Base-by-base conservation (phyloP, 2,113 vertebrate genomes). In the Caretta caretta region DNA sequence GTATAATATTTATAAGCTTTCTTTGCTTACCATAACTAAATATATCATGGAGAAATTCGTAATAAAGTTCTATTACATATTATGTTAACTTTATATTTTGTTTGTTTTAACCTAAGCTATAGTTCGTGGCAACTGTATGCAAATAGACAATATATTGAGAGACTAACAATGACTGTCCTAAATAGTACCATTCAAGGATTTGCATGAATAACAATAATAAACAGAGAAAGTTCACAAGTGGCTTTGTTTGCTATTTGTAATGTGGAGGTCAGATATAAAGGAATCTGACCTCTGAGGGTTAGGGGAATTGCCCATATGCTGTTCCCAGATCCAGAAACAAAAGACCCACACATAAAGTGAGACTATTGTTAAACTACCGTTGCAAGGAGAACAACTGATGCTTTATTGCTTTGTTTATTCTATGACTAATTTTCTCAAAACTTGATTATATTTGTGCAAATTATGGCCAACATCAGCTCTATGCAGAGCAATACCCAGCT, bases 351-450 rank as follows among this genome's bases (percentile, higher is more conserved):
- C 95, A 92, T 84, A 48, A 92, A 94, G 91, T 88, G 80, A 92
- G 96, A 93, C 96, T 96, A 90, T 97, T 94, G 94, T 96, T 93
- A 97, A 97, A 96, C 54, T 1, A 1, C 92, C 90, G 90, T 91
- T 91, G 93, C 89, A 93, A 12, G 80, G 91, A 92, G 94, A 98
- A 96, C 91, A 96, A 56, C 92, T 78, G 81, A 57, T 91, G 80
- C 93, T 97, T 97, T 97, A 87, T 95, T 97, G 96, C 95, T 97
- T 95, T 97, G 95, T 97, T 98, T 97, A 94, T 93, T 98, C 94
- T 95, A 94, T 91, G 85, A 93, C 86, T 89, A 80, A 19, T 96
- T 98, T 98, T 96, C 95, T 96, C 93, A 96, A 96, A 96, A 96
- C 97, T 96, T 96, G 87, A 94, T 97, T 97, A 93, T 87, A 93